These are phyloP conservation scores for Sarotherodon lohbergeri DNA, from an alignment of 2,113 vertebrate genomes.

Conservation along the genomic window DNA sequence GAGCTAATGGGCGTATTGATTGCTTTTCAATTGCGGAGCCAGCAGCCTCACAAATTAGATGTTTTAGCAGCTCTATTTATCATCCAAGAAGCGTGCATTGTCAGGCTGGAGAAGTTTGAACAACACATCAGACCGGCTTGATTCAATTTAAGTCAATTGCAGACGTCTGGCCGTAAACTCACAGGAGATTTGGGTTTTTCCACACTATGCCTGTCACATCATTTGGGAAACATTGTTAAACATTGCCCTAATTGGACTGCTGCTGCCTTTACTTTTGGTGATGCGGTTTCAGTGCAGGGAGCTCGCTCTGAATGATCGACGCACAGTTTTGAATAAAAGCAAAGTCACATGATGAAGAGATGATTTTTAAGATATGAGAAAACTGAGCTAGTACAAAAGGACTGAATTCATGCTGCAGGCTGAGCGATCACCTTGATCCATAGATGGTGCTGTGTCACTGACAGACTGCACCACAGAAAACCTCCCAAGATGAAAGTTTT, in stretches of 20 bases:
- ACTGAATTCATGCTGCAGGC: not conserved
- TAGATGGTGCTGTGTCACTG: constrained; percentile 7
- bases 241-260: not conserved
- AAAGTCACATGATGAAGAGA: not conserved
- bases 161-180: not conserved
- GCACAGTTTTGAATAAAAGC: not conserved
- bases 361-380: not conserved
- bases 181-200: not conserved
- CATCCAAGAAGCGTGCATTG: not conserved
- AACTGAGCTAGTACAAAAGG: not conserved
- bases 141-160: not conserved
- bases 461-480: not conserved
- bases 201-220: not conserved
- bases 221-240: not conserved
- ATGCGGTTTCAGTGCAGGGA: not conserved
- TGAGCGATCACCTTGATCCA: not conserved
- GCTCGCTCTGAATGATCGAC: not conserved
- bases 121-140: not conserved
- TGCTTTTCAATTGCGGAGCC: constrained; percentile 37
- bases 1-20: constrained; percentile 61
- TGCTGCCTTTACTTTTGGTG: not conserved
- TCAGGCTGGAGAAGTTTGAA: constrained; percentile 7
- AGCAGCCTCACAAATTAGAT: constrained; percentile 48
- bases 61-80: constrained; percentile 53
- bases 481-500: constrained; percentile 37